Conservation (phyloP, 2,113 vertebrate species). For the Rhinogobius similis region DNA sequence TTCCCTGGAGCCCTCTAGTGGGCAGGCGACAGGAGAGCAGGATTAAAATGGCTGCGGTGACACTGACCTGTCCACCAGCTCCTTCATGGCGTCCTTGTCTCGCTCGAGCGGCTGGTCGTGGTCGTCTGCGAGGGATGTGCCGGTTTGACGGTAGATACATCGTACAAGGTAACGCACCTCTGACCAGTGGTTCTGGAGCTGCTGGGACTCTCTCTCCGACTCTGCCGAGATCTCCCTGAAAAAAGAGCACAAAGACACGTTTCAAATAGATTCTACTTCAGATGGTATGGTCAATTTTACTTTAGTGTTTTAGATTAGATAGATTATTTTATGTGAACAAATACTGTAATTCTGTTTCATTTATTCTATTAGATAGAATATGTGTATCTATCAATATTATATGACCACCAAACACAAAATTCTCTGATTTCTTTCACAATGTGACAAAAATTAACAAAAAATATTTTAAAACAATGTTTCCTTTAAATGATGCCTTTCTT, state of each 20-base stretch:
- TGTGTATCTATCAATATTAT: no score
- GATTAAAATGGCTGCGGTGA: not conserved
- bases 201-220: constrained; percentile 91
- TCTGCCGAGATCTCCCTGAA: constrained; percentile 90
- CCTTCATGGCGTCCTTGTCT: constrained; percentile 94
- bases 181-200: constrained; percentile 97
- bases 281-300: no score
- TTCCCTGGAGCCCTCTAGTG: constrained; percentile 31
- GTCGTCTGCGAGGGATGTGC: constrained; percentile 91
- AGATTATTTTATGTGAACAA: no score
- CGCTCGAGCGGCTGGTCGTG: constrained; percentile 91
- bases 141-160: constrained; percentile 95
- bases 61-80: constrained; percentile 90
- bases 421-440: no score
- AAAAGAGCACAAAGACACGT: not conserved
- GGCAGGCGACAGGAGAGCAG: constrained; percentile 3
- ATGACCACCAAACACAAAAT: no score
- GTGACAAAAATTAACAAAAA: no score
- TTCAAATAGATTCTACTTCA: no score
- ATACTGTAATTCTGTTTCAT: no score
- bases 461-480: no score
- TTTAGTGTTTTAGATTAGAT: no score
- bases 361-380: no score
- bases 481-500: no score
- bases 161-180: constrained; percentile 95